Evolutionary conservation across 1,140 invertebrate genomes (phyloP), one percentile per base, ranked within the genome.

Genomic region (Zaprionus gabonicus): DNA sequence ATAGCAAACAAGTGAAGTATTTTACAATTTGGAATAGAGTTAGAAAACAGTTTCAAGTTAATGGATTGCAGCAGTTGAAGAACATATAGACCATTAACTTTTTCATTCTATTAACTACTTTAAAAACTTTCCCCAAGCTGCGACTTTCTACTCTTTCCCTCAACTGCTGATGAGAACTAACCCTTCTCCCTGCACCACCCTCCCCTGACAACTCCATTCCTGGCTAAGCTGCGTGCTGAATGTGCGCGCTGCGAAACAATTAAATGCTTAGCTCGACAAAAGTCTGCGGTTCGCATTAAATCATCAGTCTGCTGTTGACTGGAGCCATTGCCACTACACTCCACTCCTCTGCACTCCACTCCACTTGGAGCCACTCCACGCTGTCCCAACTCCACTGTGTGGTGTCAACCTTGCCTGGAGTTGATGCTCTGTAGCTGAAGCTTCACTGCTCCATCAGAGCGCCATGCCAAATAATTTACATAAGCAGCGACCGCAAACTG

Each of bases 271-370:
- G 82, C 82, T 90, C 76, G 76, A 80, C 86, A 91, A 88, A 88
- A 90, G 85, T 90, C 85, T 90, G 85, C 82, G 86, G 86, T 80
- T 82, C 79, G 86, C 86, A 91, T 90, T 90, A 90, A 90, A 90
- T 90, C 86, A 90, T 90, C 85, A 91, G 85, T 84, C 78, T 88
- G 78, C 49, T 72, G 77, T 72, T 82, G 84, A 80, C 81, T 75
- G 57, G 34, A 55, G 17, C 23, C 53, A 65, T 59, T 62, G 58
- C 55, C 59, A 65, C 38, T 25, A 38, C 10, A n/a, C 27, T 13
- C 20, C 10, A n/a, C 27, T 13, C 20, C 20, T 20, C 68, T 64
- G 27, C 28, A 46, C 38, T 25, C 55, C 10, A n/a, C 27, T n/a
- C 15, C 7, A 17, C 49, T 13, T 13, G 25, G 6, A 15, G 13